Percentiles rank a stretch among this genome's conserved stretches.
These are phyloP conservation scores for Rhyacophila brunnea DNA, from an alignment of 1,140 invertebrate species.

Conservation along the genomic window DNA sequence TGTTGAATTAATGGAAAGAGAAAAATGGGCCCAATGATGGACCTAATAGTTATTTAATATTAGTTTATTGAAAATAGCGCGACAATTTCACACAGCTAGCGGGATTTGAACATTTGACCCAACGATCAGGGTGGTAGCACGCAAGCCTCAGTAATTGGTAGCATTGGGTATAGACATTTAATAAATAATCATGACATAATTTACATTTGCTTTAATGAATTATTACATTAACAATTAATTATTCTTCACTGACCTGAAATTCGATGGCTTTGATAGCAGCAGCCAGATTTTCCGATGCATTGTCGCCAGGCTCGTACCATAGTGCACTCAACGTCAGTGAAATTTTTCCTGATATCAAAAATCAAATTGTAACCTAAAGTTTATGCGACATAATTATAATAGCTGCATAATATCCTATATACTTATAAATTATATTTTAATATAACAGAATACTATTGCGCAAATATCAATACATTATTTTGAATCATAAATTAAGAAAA, in stretches of 20 bases:
- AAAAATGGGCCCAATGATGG: no score
- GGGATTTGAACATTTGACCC: no score
- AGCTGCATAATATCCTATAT: not conserved
- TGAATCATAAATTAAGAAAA: not conserved
- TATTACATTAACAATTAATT: no score
- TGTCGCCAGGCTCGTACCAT: conserved; percentile 49
- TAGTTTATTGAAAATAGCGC: no score
- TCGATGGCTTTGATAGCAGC: conserved; percentile 47
- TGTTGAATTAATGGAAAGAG: no score
- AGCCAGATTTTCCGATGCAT: conserved; percentile 44
- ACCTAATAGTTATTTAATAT: no score
- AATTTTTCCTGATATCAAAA: conserved; percentile 44
- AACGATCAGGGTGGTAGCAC: no score
- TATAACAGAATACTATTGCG: not conserved
- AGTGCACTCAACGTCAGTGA: conserved; percentile 51
- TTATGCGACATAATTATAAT: not conserved
- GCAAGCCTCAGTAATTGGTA: no score
- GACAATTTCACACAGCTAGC: no score
- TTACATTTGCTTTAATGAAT: no score
- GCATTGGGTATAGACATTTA: no score
- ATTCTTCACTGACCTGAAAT: conserved; percentile 43
- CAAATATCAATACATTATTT: not conserved
- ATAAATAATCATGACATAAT: no score
- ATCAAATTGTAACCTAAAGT: not conserved
- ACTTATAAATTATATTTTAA: not conserved